Conservation (phyloP, 1,140 invertebrate species). For the Coptotermes formosanus region DNA sequence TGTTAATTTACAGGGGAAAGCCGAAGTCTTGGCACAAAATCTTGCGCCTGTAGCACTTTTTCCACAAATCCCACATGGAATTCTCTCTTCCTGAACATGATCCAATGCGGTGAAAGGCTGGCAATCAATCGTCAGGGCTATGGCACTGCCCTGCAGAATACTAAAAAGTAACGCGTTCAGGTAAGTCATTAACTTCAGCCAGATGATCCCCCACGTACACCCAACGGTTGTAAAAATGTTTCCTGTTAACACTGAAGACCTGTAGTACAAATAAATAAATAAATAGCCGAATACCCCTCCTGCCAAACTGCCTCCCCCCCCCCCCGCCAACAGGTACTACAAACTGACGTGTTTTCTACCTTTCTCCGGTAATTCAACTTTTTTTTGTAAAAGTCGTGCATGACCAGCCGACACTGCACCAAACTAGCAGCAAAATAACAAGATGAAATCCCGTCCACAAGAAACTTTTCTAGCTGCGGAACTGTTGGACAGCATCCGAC, state of each 20-base stretch:
- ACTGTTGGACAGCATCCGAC: not conserved
- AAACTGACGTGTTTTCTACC: not conserved
- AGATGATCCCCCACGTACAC: too few relatives aligned
- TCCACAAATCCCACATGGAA: too few relatives aligned
- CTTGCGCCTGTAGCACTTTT: too few relatives aligned
- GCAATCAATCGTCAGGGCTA: too few relatives aligned
- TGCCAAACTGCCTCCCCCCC: not conserved
- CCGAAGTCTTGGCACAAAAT: too few relatives aligned
- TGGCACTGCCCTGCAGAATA: too few relatives aligned
- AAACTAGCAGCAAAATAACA: not conserved
- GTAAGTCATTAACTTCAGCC: too few relatives aligned
- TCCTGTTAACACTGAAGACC: not conserved
- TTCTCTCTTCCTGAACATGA: too few relatives aligned
- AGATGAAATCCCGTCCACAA: not conserved
- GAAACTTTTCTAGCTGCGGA: not conserved
- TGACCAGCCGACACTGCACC: not conserved
- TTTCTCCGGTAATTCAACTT: not conserved
- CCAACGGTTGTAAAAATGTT: not conserved
- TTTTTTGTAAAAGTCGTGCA: not conserved
- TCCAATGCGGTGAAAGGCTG: too few relatives aligned
- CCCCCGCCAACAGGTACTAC: not conserved
- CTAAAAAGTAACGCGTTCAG: too few relatives aligned
- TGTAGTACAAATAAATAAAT: not conserved
- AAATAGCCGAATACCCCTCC: not conserved
- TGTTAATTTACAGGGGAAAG: too few relatives aligned